Evolutionary conservation across 2,888 invertebrate species (phyloP), one percentile per base, ranked within the genome.

Genomic region (Tupiocoris notatus): DNA sequence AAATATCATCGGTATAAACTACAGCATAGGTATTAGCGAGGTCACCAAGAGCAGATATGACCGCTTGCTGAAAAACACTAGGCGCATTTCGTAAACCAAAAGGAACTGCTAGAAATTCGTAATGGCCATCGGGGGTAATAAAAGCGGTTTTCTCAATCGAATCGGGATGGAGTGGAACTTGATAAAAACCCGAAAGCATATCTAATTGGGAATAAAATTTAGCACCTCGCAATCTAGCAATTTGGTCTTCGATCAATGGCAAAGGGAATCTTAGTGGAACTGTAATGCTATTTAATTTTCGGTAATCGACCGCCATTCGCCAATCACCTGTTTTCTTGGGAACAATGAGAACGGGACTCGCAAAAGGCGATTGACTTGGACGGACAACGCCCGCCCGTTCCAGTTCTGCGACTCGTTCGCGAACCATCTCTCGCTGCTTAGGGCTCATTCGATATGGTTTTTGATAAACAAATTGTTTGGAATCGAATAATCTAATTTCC

Each of bases 21-120:
- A 25, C 65, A 18, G 25, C 65, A 39, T 65, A 18, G 12, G 39
- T 39, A 20, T 65, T 23, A 16, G 81, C 79, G 0, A 83, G 70
- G 1, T 81, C 80, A 59, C 79, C 39, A 54, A 83, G 83, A 9
- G 83, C 81, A n/a, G 78, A 78, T 22, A 79, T 82, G 0, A 84
- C 80, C 74, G 77, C 82, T 17, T 83, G 64, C 39, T 77, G 75
- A 20, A 66, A 77, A 0, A 66, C 24, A 3, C 56, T 56, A 1
- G 76, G 76, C 3, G 67, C 67, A 22, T 67, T 76, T 23, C 63
- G 24, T 12, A 77, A 25, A 7, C 76, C 76, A 63, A 77, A 76
- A 6, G 64, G 76, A 7, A 57, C 62, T 0, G 21, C 25, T 18
- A 76, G n/a, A 68, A 24, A 76, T 39, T 76, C 58, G 2, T 63